These are phyloP conservation scores for Antheraea pernyi DNA, from an alignment of 1,140 invertebrate species.

Conservation along the genomic window DNA sequence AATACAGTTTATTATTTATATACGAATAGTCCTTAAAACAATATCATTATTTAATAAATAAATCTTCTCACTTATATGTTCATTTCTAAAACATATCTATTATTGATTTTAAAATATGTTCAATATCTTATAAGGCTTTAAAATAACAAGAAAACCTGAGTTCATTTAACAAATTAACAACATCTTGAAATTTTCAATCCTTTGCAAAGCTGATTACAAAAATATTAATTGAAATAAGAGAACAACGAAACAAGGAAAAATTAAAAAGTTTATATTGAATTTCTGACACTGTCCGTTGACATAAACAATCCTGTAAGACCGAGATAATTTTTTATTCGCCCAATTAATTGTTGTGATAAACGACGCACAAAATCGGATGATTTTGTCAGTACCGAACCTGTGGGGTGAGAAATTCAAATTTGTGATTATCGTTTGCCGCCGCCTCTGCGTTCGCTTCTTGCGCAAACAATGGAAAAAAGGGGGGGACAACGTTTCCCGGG, in stretches of 20 bases:
- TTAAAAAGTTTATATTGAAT: constrained; percentile 25
- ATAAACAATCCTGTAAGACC: constrained; percentile 50
- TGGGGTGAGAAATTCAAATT: constrained; percentile 72
- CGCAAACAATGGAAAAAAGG: constrained; percentile 76
- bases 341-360: constrained; percentile 72
- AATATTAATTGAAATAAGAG: constrained; percentile 7
- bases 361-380: constrained; percentile 71
- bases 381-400: constrained; percentile 57
- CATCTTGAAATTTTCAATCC: neutral
- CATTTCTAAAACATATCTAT: too few relatives aligned
- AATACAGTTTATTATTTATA: too few relatives aligned
- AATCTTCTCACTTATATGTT: too few relatives aligned
- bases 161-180: neutral
- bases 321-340: constrained; percentile 62
- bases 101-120: too few relatives aligned
- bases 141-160: neutral
- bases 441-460: constrained; percentile 65
- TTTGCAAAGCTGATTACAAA: constrained; percentile 2
- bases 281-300: constrained; percentile 44
- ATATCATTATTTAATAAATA: too few relatives aligned
- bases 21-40: too few relatives aligned
- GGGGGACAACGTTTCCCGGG: constrained; percentile 60
- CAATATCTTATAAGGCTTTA: neutral
- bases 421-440: constrained; percentile 69
- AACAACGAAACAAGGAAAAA: constrained; percentile 20